A percentile compares a stretch with the other conserved stretches of the same genome.
Evolutionary conservation across 2,113 vertebrate species (phyloP).

Genomic region (Marmota monax): DNA sequence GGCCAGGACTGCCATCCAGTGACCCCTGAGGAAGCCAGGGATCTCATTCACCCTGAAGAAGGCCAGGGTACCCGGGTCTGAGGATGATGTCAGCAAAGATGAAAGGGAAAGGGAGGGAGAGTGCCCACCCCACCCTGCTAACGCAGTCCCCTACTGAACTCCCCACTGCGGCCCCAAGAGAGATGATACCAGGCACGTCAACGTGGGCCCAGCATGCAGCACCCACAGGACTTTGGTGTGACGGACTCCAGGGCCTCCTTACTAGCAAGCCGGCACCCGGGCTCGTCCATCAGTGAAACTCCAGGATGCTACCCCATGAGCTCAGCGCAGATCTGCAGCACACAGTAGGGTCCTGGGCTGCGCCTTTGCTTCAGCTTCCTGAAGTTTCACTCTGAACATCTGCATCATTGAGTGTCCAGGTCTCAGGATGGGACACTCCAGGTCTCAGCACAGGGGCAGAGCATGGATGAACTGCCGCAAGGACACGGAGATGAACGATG

Average conservation of each 20-base stretch:
- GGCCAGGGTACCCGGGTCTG: not conserved
- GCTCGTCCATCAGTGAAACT: not conserved
- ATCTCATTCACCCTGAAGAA: not conserved
- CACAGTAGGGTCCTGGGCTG: not conserved
- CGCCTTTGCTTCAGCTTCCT: not conserved
- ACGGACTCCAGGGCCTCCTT: not conserved
- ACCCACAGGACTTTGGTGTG: accelerated
- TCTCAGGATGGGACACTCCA: not conserved
- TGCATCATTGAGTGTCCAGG: not conserved
- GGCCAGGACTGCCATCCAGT: too few species aligned
- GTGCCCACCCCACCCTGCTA: accelerated
- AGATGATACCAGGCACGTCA: not conserved
- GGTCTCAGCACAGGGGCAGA: not conserved
- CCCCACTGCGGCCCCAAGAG: not conserved
- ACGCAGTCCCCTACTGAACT: not conserved
- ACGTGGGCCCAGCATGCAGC: not conserved
- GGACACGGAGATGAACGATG: not conserved
- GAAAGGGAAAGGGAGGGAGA: not conserved
- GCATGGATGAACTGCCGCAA: not conserved
- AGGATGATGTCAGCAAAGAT: too few species aligned
- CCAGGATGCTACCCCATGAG: not conserved
- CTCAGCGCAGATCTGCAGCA: not conserved
- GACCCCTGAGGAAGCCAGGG: not conserved
- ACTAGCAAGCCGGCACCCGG: not conserved
- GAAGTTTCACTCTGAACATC: not conserved